Base-by-base conservation (phyloP, 2,888 invertebrate species). In the Apamea epomidion region DNA sequence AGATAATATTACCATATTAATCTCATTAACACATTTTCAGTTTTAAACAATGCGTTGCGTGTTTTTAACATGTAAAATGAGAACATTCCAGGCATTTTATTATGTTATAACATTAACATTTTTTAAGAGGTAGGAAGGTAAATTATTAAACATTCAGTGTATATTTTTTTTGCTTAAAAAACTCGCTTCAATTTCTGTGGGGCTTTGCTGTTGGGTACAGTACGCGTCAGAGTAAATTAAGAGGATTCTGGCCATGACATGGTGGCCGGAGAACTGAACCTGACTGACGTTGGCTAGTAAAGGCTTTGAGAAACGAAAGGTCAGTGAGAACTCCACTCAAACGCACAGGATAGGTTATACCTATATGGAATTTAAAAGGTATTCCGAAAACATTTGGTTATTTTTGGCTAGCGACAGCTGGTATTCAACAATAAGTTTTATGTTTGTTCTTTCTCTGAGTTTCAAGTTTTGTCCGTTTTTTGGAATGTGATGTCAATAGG, bases 1-100 rank as follows among this genome's bases (percentile, higher is more conserved):
- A 71, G 70, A 85, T 76, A 74, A 71, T 77, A 86, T 87, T 87
- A 79, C 69, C 88, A 86, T 88, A 77, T 71, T 76, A 88, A 88
- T 78, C 65, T 82, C 73, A 88, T 87, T 80, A 80, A 75, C 76
- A 80, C 74, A 76, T 81, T 86, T 87, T 21, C 73, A 80, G 80
- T 74, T 76, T 78, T 58, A 74, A 74, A 80, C 76, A 84, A 85
- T 71, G 78, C 68, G 74, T 69, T 77, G 64, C 67, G 58, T 78
- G 65, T 77, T 82, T 86, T 76, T 58, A 69, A 76, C 65, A 29
- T 76, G 77, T 76, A 71, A 54, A 78, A 77, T 73, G 45, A 67
- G 77, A 77, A 87, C 68, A 75, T 80, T 68, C 37, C 42, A n/a
- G 21, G 29, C 5, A 62, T 72, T 76, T 81, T 76, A 72, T 78